Evolutionary conservation across 2,797 vertebrate genomes (phyloP).

Genomic region (Phrynocephalus vlangalii): DNA sequence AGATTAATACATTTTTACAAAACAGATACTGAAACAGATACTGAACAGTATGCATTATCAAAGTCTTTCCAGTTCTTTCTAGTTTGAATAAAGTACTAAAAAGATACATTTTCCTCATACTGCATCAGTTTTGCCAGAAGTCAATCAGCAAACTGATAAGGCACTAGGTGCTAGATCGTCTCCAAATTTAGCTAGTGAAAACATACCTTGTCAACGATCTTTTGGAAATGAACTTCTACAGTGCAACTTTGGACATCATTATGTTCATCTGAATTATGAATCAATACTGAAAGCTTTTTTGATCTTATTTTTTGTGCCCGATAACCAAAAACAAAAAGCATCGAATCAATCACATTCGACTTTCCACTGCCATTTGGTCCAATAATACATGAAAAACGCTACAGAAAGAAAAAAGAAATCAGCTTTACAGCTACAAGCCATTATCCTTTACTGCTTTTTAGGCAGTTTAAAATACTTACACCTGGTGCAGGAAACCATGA

Average conservation of each 20-base stretch:
- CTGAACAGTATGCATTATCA: neutral
- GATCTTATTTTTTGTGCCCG: conserved; percentile 98
- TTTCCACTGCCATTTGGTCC: conserved; percentile 99
- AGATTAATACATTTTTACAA: conserved; percentile 12
- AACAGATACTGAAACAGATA: conserved; percentile 18
- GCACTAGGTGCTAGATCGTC: neutral
- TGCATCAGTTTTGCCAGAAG: neutral
- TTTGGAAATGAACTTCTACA: conserved; percentile 98
- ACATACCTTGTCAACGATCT: conserved; percentile 96
- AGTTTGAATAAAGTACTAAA: neutral
- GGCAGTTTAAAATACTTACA: conserved; percentile 41
- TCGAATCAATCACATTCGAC: conserved; percentile 98
- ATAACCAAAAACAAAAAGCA: conserved; percentile 99
- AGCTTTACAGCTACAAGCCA: conserved; percentile 11
- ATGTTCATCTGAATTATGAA: conserved; percentile 94
- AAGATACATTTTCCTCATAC: neutral
- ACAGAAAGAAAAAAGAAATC: conserved; percentile 53
- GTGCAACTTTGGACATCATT: conserved; percentile 92
- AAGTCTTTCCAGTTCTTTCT: neutral
- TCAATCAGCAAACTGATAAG: conserved; percentile 1
- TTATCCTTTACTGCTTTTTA: neutral
- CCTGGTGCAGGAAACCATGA: conserved; percentile 39
- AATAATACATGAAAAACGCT: conserved; percentile 99
- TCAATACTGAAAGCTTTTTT: conserved; percentile 96
- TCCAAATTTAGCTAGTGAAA: conserved; percentile 5